Conservation (phyloP, 2,888 invertebrate species). For the Cenopis cana region DNA sequence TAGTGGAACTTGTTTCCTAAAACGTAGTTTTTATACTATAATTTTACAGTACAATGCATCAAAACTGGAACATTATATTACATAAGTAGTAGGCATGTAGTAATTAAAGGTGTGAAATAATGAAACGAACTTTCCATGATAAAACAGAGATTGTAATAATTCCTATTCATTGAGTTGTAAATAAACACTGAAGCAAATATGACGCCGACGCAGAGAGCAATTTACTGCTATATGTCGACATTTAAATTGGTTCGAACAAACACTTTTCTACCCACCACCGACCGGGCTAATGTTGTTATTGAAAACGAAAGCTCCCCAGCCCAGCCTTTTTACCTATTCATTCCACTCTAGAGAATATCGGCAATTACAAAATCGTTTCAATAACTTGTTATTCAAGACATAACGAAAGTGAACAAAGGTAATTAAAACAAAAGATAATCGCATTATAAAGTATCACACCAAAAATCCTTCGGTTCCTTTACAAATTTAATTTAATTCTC, state of each 20-base stretch:
- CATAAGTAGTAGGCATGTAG: too few relatives aligned
- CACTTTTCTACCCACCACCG: conserved; percentile 28
- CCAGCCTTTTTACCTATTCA: conserved; percentile 33
- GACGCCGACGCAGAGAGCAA: conserved; percentile 25
- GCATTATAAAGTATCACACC: conserved; percentile 5
- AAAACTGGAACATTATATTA: not conserved
- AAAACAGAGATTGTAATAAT: not conserved
- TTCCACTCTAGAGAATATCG: conserved; percentile 18
- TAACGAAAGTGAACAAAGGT: conserved; percentile 18
- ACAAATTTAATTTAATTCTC: not conserved
- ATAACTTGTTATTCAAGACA: conserved; percentile 26
- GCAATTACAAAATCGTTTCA: conserved; percentile 33
- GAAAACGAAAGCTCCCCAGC: conserved; percentile 36
- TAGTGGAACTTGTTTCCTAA: too few relatives aligned
- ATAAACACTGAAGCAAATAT: conserved; percentile 9
- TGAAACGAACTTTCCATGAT: not conserved
- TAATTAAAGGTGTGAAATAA: too few relatives aligned
- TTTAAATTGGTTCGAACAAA: conserved; percentile 36
- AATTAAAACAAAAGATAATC: conserved; percentile 14
- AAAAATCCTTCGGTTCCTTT: not conserved
- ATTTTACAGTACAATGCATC: not conserved
- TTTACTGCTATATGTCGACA: conserved; percentile 32
- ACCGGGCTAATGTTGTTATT: conserved; percentile 43
- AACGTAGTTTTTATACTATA: not conserved
- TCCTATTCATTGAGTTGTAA: not conserved